Evolutionary conservation across 2,797 vertebrate species (phyloP), one percentile per base, ranked within the genome.

Genomic region (Anabas testudineus): DNA sequence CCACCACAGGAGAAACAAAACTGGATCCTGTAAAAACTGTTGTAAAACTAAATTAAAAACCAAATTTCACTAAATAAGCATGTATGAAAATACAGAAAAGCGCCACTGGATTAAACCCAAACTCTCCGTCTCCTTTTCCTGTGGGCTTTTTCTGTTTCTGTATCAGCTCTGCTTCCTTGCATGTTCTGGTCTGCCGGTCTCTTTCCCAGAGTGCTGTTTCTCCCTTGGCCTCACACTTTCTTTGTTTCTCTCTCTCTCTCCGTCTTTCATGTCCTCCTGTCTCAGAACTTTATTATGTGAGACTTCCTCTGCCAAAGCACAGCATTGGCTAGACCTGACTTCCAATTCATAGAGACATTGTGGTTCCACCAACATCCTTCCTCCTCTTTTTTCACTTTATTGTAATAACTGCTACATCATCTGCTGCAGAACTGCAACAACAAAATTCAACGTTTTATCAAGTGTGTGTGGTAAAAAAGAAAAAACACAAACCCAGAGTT

Each of bases 401-500:
- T 76, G 43, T 89, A 67, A 82, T 15, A 37, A 52, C 49, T 67
- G 60, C 62, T 16, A 1, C 62, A 80, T 74, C 59, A 68, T 64
- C 66, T 70, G 75, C 77, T 79, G 67, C 81, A 89, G 75, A 88
- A 84, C 78, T 81, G 71, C 62, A 66, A 63, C 74, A 83, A 76
- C n/a, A 79, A 83, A 86, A 81, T 76, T 71, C 70, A 77, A 80
- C 85, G 82, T 80, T 74, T 64, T 15, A 81, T 74, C 80, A 82
- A 76, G 26, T 26, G 59, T 57, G 74, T 81, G 81, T 87, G 70
- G 24, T 24, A 73, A 59, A 69, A 59, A 74, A 45, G 37, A 68
- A 72, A 70, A 80, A 86, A 90, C 86, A 85, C 90, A 82, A 82
- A 81, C 83, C 87, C 72, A 72, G 82, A 91, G 87, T 85, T 84